Conservation (phyloP, 2,888 invertebrate genomes). For the Apotomis capreana region DNA sequence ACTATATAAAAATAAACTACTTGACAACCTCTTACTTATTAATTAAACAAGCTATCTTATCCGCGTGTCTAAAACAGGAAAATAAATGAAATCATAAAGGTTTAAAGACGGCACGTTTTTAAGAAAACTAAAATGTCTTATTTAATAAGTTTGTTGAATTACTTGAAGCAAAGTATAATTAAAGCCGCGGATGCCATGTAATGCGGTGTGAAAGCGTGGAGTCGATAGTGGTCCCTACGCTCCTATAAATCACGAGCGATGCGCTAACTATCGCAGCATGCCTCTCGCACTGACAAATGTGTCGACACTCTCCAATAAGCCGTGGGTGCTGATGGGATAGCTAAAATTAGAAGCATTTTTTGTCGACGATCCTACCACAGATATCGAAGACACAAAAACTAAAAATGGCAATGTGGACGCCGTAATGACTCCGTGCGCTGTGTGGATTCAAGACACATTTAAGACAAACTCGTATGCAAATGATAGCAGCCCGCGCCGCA, state of each 20-base stretch:
- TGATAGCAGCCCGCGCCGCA: constrained; percentile 43
- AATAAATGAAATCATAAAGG: no score
- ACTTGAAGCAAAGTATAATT: constrained; percentile 44
- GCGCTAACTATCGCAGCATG: constrained; percentile 65
- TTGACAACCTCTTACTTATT: no score
- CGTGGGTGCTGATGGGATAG: constrained; percentile 58
- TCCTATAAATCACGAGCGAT: constrained; percentile 69
- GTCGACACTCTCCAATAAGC: constrained; percentile 70
- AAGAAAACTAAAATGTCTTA: neutral
- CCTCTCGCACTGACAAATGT: constrained; percentile 67
- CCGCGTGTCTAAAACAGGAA: no score
- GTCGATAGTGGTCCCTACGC: constrained; percentile 53
- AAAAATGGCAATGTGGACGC: constrained; percentile 5
- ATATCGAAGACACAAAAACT: constrained; percentile 27
- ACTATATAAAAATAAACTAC: no score
- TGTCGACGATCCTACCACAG: constrained; percentile 33
- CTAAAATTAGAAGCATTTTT: constrained; percentile 43
- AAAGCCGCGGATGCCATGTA: constrained; percentile 41
- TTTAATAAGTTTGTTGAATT: neutral
- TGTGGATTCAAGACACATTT: constrained; percentile 38
- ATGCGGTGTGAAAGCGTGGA: constrained; percentile 30
- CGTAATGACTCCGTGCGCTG: constrained; percentile 24
- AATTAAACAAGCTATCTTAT: neutral
- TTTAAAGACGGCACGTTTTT: neutral
- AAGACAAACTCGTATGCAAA: constrained; percentile 41